phyloP scores from a whole-genome alignment of 2,888 invertebrate genomes.

The Orchestes rusci region DNA sequence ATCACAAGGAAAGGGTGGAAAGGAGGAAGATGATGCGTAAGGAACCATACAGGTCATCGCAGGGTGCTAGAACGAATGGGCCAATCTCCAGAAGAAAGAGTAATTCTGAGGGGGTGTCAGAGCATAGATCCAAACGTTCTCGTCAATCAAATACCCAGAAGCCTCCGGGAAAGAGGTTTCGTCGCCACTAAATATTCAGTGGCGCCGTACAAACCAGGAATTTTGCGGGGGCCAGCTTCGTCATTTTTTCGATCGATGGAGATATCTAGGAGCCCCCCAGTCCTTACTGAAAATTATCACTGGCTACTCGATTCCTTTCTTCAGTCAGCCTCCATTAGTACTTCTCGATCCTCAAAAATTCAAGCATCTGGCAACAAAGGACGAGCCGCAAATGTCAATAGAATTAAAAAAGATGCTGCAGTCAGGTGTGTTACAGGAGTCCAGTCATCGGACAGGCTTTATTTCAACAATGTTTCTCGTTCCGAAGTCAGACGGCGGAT shows the following conservation, averaged over 20 bases:
- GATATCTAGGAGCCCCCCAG: not conserved
- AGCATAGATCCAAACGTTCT: not conserved
- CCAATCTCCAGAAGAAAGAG: not conserved
- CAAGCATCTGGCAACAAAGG: constrained; percentile 6
- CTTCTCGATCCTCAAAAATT: constrained; percentile 1
- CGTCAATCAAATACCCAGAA: not conserved
- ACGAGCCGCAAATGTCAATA: constrained; percentile 1
- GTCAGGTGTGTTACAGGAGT: not conserved
- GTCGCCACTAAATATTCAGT: not conserved
- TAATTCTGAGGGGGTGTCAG: not conserved
- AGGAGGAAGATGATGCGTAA: no score
- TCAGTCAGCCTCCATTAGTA: constrained; percentile 1
- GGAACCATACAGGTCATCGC: no score
- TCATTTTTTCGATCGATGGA: not conserved
- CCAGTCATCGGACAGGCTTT: not conserved
- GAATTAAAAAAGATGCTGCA: constrained; percentile 2
- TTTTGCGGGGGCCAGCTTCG: not conserved
- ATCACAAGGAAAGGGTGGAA: no score
- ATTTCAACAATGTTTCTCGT: constrained; percentile 18
- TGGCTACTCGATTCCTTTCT: not conserved
- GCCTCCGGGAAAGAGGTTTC: not conserved
- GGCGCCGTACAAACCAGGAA: not conserved
- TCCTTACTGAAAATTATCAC: not conserved
- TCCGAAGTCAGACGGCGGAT: no score
- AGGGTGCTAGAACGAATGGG: not conserved